phyloP scores from a whole-genome alignment of 2,113 vertebrate genomes.

The Okapia johnstoni region DNA sequence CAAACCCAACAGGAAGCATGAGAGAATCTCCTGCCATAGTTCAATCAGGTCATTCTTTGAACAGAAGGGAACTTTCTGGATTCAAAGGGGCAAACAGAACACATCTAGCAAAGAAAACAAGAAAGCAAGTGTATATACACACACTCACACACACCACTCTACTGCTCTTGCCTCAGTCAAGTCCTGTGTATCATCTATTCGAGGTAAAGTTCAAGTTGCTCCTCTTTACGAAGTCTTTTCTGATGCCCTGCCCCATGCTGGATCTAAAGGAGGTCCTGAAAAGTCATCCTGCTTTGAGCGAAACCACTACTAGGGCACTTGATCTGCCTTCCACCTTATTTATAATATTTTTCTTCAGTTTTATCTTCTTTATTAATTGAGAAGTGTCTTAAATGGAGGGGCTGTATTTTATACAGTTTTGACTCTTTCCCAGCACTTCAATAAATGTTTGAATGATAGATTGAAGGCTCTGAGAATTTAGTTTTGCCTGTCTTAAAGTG shows the following conservation, averaged over 20 bases:
- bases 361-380: neutral
- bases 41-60: neutral
- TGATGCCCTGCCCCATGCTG: neutral
- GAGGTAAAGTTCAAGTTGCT: neutral
- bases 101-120: neutral
- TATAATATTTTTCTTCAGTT: neutral
- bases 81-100: neutral
- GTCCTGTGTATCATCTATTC: neutral
- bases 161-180: neutral
- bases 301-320: neutral
- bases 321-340: neutral
- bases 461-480: neutral
- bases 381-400: neutral
- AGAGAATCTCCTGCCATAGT: neutral
- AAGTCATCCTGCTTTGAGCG: neutral
- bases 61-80: neutral
- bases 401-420: neutral
- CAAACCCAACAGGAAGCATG: neutral
- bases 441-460: neutral
- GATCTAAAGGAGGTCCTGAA: neutral
- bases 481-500: neutral
- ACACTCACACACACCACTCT: neutral
- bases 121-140: neutral
- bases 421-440: neutral
- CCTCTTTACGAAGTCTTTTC: neutral